A percentile compares a stretch with the other conserved stretches of the same genome.
phyloP scores from a whole-genome alignment of 2,797 vertebrate species.

The Cyclura pinguis region DNA sequence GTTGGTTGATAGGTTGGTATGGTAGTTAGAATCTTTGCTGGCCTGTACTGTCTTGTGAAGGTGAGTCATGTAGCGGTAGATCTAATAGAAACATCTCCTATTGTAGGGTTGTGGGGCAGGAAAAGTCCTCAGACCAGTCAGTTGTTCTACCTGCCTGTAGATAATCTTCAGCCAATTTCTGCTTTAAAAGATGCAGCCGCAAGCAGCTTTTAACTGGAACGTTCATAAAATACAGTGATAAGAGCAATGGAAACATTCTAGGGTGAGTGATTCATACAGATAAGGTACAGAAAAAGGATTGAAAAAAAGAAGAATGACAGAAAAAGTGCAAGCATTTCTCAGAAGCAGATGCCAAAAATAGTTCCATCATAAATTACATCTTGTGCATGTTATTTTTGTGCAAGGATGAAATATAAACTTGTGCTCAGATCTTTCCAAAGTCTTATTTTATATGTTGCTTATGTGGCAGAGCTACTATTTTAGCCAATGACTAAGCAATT shows the following conservation, averaged over 20 bases:
- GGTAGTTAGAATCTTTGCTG: not conserved
- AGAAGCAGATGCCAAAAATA: constrained; percentile 54
- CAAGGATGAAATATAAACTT: constrained; percentile 57
- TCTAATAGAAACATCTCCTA: not conserved
- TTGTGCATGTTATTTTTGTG: constrained; percentile 31
- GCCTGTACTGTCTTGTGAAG: constrained; percentile 36
- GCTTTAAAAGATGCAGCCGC: constrained; percentile 52
- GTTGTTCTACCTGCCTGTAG: not conserved
- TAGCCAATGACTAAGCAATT: constrained; percentile 51
- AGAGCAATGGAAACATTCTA: constrained; percentile 58
- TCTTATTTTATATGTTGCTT: constrained; percentile 48
- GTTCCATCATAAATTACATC: constrained; percentile 59
- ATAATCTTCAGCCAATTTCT: constrained; percentile 55
- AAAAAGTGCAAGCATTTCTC: constrained; percentile 39
- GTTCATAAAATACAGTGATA: constrained; percentile 58
- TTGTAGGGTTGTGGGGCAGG: not conserved
- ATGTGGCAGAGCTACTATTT: constrained; percentile 50
- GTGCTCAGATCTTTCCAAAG: constrained; percentile 55
- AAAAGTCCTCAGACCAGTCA: not conserved
- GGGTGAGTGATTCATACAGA: constrained; percentile 48
- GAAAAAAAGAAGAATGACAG: constrained; percentile 26
- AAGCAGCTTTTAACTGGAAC: constrained; percentile 57
- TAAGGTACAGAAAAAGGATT: fast-evolving
- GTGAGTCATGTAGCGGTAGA: not conserved
- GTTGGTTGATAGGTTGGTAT: not conserved